These are phyloP conservation scores for Drosophila nebulosa DNA, from an alignment of 1,140 invertebrate genomes.

Conservation along the genomic window DNA sequence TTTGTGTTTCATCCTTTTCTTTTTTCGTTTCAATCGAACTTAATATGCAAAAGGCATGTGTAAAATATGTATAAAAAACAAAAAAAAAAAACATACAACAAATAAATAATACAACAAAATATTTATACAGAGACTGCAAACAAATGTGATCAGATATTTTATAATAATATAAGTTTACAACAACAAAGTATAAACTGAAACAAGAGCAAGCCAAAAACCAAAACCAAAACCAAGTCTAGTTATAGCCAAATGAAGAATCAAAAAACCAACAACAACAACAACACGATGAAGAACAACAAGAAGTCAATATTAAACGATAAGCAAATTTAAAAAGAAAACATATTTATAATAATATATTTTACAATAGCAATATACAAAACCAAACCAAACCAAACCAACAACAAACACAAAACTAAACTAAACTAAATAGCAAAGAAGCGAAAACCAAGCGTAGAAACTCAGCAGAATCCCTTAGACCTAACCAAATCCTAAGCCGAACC, in stretches of 20 bases:
- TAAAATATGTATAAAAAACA: constrained; percentile 63
- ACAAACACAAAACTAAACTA: constrained; percentile 57
- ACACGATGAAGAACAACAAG: constrained; percentile 47
- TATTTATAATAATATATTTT: constrained; percentile 79
- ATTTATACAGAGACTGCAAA: constrained; percentile 81
- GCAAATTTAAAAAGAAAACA: constrained; percentile 50
- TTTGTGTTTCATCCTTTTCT: constrained; percentile 19
- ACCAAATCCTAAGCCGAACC: too few species aligned
- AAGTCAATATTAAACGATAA: constrained; percentile 63
- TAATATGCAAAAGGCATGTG: constrained; percentile 35
- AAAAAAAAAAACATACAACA: constrained; percentile 44
- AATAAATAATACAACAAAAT: constrained; percentile 67
- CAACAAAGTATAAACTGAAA: constrained; percentile 52
- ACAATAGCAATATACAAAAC: constrained; percentile 75
- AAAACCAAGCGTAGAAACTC: neutral
- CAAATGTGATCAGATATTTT: constrained; percentile 81
- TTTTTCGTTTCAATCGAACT: neutral
- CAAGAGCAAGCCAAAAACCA: constrained; percentile 16
- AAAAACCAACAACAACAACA: constrained; percentile 65
- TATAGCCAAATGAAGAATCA: constrained; percentile 69
- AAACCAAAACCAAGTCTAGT: constrained; percentile 23
- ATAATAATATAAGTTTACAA: constrained; percentile 80
- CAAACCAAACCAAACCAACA: constrained; percentile 47
- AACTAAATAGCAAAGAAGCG: constrained; percentile 45
- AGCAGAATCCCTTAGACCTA: neutral